These are phyloP conservation scores for Exaiptasia diaphana DNA, from an alignment of 64 coral and sea anemone species.

Conservation along the genomic window DNA sequence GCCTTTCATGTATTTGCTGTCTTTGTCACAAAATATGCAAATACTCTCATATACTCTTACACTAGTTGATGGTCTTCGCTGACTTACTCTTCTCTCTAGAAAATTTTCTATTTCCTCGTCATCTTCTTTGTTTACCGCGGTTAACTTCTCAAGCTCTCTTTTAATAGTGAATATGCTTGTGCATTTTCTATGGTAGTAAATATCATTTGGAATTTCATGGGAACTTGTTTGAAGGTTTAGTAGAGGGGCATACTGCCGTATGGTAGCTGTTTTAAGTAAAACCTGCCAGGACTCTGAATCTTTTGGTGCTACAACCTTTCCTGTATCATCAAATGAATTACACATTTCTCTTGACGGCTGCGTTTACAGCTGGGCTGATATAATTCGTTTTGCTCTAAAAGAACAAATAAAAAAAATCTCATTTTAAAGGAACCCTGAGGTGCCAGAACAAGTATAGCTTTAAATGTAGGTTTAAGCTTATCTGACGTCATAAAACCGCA, in stretches of 20 bases:
- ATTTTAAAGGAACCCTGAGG: no score
- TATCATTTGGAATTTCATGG: not conserved
- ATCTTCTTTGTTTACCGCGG: not conserved
- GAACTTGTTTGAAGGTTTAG: conserved; percentile 19
- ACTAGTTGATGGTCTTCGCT: not conserved
- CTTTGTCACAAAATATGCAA: conserved; percentile 52
- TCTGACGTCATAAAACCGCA: no score
- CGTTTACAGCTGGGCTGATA: conserved; percentile 30
- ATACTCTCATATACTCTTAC: conserved; percentile 18
- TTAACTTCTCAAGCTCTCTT: conserved; percentile 21
- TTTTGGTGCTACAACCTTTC: conserved; percentile 28
- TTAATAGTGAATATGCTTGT: conserved; percentile 56
- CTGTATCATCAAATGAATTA: conserved; percentile 27
- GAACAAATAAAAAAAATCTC: no score
- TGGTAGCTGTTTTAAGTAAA: conserved; percentile 9
- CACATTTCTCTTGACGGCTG: conserved; percentile 13
- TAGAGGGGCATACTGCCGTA: conserved; percentile 7
- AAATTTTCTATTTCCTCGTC: not conserved
- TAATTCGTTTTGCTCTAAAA: no score
- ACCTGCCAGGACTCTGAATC: conserved; percentile 35
- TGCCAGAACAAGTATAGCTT: no score
- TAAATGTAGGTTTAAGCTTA: no score
- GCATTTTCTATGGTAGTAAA: conserved; percentile 23
- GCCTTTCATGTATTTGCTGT: not conserved
- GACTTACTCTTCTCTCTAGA: not conserved